Conservation (phyloP, 2,888 invertebrate genomes). For the Ormia ochracea region DNA sequence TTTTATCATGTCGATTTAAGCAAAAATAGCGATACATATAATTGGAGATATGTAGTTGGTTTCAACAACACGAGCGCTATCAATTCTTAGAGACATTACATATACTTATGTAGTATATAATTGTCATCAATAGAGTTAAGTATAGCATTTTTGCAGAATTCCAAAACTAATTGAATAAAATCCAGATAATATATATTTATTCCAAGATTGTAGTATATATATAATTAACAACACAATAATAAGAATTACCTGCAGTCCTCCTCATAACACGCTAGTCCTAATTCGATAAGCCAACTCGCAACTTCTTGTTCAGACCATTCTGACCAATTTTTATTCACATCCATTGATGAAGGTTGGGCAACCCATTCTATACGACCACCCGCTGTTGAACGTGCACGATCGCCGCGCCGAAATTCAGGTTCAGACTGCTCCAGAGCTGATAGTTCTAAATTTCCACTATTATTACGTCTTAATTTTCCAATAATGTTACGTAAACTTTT, state of each 20-base stretch:
- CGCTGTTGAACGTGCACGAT: slow-evolving; percentile 84
- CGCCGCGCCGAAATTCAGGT: slow-evolving; percentile 83
- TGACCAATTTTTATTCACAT: slow-evolving; percentile 82
- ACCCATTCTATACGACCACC: slow-evolving; percentile 83
- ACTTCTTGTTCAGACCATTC: slow-evolving; percentile 89
- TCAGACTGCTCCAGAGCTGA: slow-evolving; percentile 76
- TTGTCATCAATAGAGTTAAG: too few relatives aligned
- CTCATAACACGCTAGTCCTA: slow-evolving; percentile 85
- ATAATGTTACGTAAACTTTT: slow-evolving; percentile 83
- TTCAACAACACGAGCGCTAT: too few relatives aligned
- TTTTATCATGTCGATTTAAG: too few relatives aligned
- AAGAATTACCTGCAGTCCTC: slow-evolving; percentile 78
- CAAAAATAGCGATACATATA: background rate
- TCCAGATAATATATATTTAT: too few relatives aligned
- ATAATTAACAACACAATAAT: background rate
- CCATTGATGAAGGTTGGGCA: slow-evolving; percentile 67
- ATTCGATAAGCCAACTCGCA: slow-evolving; percentile 86
- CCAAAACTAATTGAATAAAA: background rate
- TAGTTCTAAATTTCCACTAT: slow-evolving; percentile 83
- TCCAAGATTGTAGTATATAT: background rate
- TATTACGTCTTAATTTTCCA: slow-evolving; percentile 83
- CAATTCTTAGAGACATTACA: too few relatives aligned
- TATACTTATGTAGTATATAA: too few relatives aligned
- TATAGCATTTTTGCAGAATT: too few relatives aligned
- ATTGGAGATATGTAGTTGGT: too few relatives aligned